These are phyloP conservation scores for Pararge aegeria DNA, from an alignment of 1,140 invertebrate species.

Conservation along the genomic window DNA sequence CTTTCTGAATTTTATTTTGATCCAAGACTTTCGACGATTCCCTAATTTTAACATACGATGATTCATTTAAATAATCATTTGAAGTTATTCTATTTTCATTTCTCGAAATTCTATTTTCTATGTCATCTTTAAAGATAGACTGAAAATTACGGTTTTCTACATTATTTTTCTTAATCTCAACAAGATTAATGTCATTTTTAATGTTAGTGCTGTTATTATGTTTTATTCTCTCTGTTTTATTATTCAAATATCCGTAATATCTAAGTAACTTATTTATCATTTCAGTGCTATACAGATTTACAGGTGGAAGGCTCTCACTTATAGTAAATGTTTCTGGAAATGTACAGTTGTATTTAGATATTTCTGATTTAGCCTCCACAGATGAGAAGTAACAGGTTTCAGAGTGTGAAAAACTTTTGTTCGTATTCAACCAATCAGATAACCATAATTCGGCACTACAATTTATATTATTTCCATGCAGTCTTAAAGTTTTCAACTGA, in stretches of 20 bases:
- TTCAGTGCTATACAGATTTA: slow-evolving; percentile 73
- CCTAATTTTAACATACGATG: slow-evolving; percentile 37
- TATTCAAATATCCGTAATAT: slow-evolving; percentile 70
- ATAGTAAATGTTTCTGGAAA: slow-evolving; percentile 74
- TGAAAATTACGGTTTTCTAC: slow-evolving; percentile 28
- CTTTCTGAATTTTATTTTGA: slow-evolving; percentile 52
- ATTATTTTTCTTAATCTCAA: slow-evolving; percentile 26
- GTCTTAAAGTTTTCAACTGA: slow-evolving; percentile 81
- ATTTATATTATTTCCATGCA: slow-evolving; percentile 83
- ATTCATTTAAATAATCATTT: slow-evolving; percentile 51
- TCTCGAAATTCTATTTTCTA: slow-evolving; percentile 20
- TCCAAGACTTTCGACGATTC: slow-evolving; percentile 52
- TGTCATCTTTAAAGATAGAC: slow-evolving; percentile 14
- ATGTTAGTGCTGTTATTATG: slow-evolving; percentile 11
- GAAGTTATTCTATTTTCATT: slow-evolving; percentile 45
- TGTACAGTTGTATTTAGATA: slow-evolving; percentile 70
- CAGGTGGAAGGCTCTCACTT: slow-evolving; percentile 69
- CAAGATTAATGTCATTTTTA: slow-evolving; percentile 13
- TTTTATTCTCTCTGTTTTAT: slow-evolving; percentile 57
- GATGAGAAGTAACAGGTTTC: slow-evolving; percentile 72
- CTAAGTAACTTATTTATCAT: slow-evolving; percentile 73
- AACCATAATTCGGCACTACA: slow-evolving; percentile 84
- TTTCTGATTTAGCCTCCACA: slow-evolving; percentile 59
- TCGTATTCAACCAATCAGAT: slow-evolving; percentile 82
- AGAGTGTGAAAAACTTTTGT: slow-evolving; percentile 75